Conservation (phyloP, 64 coral and sea anemone species). For the Orbicella faveolata region DNA sequence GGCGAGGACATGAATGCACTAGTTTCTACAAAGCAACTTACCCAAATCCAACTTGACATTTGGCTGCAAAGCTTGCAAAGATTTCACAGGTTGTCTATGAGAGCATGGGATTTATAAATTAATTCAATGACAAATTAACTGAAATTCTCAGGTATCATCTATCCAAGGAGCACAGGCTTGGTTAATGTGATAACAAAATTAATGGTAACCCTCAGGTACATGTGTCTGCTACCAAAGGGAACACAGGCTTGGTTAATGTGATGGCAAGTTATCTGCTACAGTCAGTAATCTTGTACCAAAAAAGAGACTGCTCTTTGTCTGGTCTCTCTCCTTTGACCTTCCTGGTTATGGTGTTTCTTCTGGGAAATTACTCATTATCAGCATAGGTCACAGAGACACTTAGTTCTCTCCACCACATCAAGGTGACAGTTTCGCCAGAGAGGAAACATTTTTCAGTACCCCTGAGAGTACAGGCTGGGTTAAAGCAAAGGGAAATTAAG, state of each 20-base stretch:
- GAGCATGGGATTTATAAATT: not conserved
- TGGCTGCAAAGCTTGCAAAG: not conserved
- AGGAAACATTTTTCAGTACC: constrained; percentile 19
- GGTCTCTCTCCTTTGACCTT: constrained; percentile 32
- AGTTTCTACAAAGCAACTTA: too few relatives aligned
- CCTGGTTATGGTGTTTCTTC: not conserved
- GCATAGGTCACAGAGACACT: constrained; percentile 11
- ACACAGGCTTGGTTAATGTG: too few relatives aligned
- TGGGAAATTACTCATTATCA: not conserved
- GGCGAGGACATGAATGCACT: too few relatives aligned
- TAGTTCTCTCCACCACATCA: constrained; percentile 34
- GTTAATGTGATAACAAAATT: not conserved
- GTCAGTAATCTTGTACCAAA: too few relatives aligned
- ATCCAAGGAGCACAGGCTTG: not conserved
- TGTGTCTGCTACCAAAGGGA: too few relatives aligned
- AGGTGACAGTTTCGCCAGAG: constrained; percentile 23
- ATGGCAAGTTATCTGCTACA: too few relatives aligned
- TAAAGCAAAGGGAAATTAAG: not conserved
- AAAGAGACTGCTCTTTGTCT: constrained; percentile 27
- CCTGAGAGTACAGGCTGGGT: not conserved
- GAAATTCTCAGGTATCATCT: not conserved
- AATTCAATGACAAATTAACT: not conserved
- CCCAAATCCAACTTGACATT: too few relatives aligned
- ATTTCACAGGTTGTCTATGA: not conserved
- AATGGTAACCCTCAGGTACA: too few relatives aligned